phyloP scores from a whole-genome alignment of 2,113 vertebrate genomes.

The Xerus inauris region DNA sequence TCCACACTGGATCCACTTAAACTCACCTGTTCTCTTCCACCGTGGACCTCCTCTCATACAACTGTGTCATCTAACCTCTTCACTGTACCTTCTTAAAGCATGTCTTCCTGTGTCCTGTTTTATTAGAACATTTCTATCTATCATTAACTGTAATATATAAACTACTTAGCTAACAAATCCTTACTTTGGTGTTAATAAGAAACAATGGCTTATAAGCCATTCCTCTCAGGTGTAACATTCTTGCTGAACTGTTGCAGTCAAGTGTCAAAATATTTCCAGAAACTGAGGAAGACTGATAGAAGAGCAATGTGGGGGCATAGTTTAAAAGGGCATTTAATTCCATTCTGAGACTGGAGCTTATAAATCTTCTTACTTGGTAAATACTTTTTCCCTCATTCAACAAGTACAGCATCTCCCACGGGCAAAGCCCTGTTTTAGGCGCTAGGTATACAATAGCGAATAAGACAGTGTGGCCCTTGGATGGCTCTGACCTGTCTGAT shows the following conservation, averaged over 20 bases:
- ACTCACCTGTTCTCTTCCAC: not conserved
- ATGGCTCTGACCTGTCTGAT: not conserved
- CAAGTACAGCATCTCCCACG: not conserved
- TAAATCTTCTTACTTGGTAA: not conserved
- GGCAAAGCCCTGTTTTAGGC: not conserved
- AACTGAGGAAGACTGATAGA: not conserved
- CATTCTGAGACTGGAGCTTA: not conserved
- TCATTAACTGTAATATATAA: not conserved
- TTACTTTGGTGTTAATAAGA: slow-evolving; percentile 36
- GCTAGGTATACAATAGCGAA: not conserved
- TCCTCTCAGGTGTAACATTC: not conserved
- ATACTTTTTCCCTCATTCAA: not conserved
- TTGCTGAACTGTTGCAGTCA: not conserved
- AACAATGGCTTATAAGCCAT: not conserved
- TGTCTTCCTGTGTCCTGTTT: not conserved
- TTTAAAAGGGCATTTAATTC: not conserved
- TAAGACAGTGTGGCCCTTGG: not conserved
- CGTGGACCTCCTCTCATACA: not conserved
- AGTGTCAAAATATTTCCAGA: not conserved
- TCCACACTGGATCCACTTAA: not conserved
- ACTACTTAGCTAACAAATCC: not conserved
- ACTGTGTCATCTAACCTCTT: not conserved
- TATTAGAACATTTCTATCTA: not conserved
- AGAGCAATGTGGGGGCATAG: not conserved
- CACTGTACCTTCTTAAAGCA: not conserved